These are phyloP conservation scores for Parthenolecanium corni DNA, from an alignment of 2,888 invertebrate species.

Conservation along the genomic window DNA sequence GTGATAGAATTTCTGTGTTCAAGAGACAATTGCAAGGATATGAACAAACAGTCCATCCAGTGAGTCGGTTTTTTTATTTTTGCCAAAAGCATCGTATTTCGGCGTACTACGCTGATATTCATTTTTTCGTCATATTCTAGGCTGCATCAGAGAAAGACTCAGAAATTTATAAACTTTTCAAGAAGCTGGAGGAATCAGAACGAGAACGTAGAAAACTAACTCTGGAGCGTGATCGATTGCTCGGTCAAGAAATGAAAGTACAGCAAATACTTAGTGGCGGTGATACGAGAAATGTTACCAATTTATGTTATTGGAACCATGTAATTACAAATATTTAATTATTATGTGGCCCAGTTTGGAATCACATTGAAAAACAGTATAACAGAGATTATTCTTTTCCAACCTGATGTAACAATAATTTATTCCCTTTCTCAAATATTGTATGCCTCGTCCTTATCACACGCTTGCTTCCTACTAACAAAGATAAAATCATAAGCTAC, in stretches of 20 bases:
- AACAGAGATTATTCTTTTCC: too few species aligned
- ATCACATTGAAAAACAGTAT: too few species aligned
- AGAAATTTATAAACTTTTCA: constrained; percentile 32
- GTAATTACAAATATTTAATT: background rate
- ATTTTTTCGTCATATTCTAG: background rate
- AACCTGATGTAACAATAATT: too few species aligned
- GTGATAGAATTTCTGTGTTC: background rate
- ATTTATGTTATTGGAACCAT: constrained; percentile 22
- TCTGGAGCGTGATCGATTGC: constrained; percentile 43
- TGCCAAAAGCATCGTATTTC: background rate
- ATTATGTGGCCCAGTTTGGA: background rate
- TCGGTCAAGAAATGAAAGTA: constrained; percentile 37
- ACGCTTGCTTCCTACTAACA: too few species aligned
- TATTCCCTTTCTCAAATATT: too few species aligned
- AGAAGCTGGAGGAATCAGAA: constrained; percentile 33
- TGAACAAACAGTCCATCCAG: constrained; percentile 12
- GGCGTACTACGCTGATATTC: too few species aligned
- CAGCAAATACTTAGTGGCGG: constrained; percentile 10
- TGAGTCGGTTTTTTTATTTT: background rate
- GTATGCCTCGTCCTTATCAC: too few species aligned
- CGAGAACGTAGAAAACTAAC: constrained; percentile 36
- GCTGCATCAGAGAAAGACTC: constrained; percentile 32
- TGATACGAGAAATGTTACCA: constrained; percentile 23
- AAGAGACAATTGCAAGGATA: constrained; percentile 1
- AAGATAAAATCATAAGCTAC: too few species aligned